Percentiles rank a stretch among this genome's conserved stretches.
These are phyloP conservation scores for Hemibagrus guttatus DNA, from an alignment of 2,797 vertebrate species.

Conservation along the genomic window DNA sequence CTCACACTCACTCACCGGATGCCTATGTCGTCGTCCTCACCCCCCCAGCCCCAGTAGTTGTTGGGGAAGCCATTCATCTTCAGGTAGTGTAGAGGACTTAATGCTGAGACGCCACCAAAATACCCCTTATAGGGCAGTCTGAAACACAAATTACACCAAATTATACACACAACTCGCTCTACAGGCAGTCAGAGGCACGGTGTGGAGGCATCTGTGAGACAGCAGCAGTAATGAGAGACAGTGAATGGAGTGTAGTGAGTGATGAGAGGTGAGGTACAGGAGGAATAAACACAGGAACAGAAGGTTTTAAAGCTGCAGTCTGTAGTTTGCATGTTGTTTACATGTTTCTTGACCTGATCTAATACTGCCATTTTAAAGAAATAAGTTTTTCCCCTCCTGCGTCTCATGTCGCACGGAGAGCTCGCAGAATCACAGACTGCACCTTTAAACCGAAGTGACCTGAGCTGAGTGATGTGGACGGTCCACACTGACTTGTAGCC, in stretches of 20 bases:
- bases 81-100: constrained; percentile 80
- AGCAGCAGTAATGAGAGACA: no score
- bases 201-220: not conserved
- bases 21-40: constrained; percentile 81
- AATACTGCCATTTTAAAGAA: not conserved
- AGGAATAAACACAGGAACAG: not conserved
- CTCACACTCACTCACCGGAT: constrained; percentile 68
- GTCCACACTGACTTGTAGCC: constrained; percentile 77
- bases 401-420: not conserved
- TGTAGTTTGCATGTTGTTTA: not conserved
- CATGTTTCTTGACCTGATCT: not conserved
- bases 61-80: constrained; percentile 85
- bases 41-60: constrained; percentile 84
- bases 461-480: not conserved
- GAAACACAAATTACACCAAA: not conserved
- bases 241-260: not conserved
- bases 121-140: constrained; percentile 82
- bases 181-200: constrained; percentile 72
- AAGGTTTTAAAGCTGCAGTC: no score
- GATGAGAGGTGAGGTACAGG: no score
- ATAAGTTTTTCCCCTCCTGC: not conserved
- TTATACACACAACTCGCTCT: constrained; percentile 64
- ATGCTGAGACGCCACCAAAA: constrained; percentile 82
- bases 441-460: not conserved
- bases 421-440: not conserved